Conservation (phyloP, 2,888 invertebrate genomes). For the Coelopa pilipes region DNA sequence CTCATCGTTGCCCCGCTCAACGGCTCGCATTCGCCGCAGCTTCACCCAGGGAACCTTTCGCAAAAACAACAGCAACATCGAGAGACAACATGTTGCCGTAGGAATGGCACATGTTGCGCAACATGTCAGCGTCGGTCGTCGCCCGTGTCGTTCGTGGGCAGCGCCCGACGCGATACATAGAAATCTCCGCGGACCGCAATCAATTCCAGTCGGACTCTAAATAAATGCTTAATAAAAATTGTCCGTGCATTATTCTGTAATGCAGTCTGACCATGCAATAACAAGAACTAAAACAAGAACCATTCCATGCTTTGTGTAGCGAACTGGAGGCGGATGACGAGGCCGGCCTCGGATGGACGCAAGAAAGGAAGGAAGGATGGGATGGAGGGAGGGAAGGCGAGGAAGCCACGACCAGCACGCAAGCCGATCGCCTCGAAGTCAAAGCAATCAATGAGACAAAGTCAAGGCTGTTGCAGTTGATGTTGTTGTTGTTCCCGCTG, state of each 20-base stretch:
- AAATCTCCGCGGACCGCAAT: background rate
- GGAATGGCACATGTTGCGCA: no score
- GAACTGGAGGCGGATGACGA: no score
- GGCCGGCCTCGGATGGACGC: background rate
- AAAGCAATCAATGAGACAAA: constrained; percentile 32
- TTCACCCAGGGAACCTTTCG: no score
- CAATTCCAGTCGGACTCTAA: constrained; percentile 3
- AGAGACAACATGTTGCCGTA: no score
- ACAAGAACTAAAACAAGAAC: background rate
- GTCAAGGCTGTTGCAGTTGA: constrained; percentile 36
- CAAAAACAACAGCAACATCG: no score
- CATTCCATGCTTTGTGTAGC: background rate
- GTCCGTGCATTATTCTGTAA: background rate
- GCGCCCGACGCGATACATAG: no score
- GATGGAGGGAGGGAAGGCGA: background rate
- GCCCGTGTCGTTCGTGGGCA: no score
- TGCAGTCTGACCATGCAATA: background rate
- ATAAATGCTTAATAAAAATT: background rate
- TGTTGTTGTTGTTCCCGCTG: constrained; percentile 26
- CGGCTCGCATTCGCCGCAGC: no score
- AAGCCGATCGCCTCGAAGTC: constrained; percentile 15
- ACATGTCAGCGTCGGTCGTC: no score
- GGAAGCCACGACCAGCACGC: constrained; percentile 10
- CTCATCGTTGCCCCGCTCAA: no score
- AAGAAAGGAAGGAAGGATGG: background rate